Conservation (phyloP, 2,888 invertebrate species). For the Dorcus parallelipipedus region DNA sequence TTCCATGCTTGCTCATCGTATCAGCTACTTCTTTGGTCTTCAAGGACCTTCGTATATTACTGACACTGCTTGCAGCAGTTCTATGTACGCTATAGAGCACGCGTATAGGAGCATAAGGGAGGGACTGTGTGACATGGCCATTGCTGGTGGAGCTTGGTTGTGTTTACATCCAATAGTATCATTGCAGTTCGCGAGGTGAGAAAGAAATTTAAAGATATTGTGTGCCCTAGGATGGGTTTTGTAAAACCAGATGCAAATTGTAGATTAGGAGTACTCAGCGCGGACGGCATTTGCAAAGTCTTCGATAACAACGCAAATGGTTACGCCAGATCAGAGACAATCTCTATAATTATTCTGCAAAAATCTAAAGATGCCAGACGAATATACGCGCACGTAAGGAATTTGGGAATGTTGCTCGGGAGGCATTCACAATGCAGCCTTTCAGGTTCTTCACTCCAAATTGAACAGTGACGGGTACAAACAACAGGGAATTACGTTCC, state of each 20-base stretch:
- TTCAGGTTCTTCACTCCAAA: constrained; percentile 37
- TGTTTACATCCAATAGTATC: constrained; percentile 86
- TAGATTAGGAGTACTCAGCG: constrained; percentile 72
- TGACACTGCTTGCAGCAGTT: constrained; percentile 95
- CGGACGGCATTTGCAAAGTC: constrained; percentile 83
- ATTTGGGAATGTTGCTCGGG: background rate
- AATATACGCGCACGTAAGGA: constrained; percentile 50
- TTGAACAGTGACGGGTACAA: constrained; percentile 46
- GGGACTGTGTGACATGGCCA: constrained; percentile 83
- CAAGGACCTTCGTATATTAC: constrained; percentile 82
- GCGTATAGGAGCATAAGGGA: constrained; percentile 72
- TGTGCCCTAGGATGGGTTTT: background rate
- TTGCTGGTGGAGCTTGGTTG: constrained; percentile 85
- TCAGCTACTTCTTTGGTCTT: constrained; percentile 81
- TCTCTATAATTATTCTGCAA: constrained; percentile 69
- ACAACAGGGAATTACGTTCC: constrained; percentile 45
- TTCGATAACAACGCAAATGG: constrained; percentile 85
- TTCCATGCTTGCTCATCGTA: constrained; percentile 86
- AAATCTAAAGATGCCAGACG: constrained; percentile 54
- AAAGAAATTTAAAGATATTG: constrained; percentile 10
- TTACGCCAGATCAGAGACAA: constrained; percentile 79
- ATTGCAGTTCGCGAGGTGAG: constrained; percentile 75
- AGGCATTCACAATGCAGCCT: background rate
- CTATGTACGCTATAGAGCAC: constrained; percentile 81
- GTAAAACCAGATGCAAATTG: constrained; percentile 6